Percentiles rank a stretch among this genome's conserved stretches.
Conservation (phyloP, 2,113 vertebrate species). For the Actenoides hombroni region DNA sequence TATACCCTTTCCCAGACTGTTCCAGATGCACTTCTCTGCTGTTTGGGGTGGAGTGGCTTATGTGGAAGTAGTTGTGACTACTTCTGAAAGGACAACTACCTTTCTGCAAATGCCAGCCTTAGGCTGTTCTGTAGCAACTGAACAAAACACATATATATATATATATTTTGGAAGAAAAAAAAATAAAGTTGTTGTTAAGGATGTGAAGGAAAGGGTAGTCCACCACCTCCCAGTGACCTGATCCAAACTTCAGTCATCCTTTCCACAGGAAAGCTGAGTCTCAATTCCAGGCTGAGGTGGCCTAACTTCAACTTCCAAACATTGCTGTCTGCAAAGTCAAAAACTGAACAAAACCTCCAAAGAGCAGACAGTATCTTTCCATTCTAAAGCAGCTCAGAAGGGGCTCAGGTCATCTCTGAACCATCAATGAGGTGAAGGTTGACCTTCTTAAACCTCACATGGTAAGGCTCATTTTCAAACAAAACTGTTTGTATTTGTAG, state of each 20-base stretch:
- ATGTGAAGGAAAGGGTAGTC: background rate
- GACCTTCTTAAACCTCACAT: background rate
- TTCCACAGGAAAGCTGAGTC: background rate
- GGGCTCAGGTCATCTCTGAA: background rate
- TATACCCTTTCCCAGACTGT: background rate
- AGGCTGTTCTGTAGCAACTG: background rate
- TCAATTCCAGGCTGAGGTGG: background rate
- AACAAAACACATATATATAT: background rate
- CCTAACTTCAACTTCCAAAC: background rate
- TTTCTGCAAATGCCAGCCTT: background rate
- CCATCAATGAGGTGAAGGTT: background rate
- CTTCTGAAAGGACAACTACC: background rate
- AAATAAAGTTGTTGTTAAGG: background rate
- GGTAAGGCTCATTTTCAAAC: background rate
- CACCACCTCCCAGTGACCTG: no score
- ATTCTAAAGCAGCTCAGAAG: background rate
- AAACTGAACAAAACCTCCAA: background rate
- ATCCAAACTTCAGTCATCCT: no score
- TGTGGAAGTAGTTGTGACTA: accelerated
- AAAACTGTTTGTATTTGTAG: background rate
- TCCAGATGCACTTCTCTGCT: background rate
- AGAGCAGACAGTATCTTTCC: background rate
- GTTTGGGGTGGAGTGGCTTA: background rate
- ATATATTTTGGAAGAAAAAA: background rate
- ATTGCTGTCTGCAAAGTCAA: background rate